Percentiles rank a stretch among this genome's conserved stretches.
These are phyloP conservation scores for Biston betularia DNA, from an alignment of 2,888 invertebrate species.

Conservation along the genomic window DNA sequence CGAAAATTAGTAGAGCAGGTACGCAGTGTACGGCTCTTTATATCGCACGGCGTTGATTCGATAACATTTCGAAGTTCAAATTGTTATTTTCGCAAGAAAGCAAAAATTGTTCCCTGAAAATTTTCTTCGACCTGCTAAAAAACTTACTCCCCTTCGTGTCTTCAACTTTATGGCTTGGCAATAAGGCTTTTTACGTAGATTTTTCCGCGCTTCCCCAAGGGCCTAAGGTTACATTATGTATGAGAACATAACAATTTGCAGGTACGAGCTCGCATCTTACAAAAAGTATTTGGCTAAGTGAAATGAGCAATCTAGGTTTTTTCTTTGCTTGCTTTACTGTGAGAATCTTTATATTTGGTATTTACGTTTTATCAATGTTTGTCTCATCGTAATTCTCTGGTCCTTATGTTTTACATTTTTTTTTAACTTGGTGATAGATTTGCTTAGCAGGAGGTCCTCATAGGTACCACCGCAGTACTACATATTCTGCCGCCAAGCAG, in stretches of 20 bases:
- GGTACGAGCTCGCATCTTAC: slow-evolving; percentile 26
- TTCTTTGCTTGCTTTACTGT: slow-evolving; percentile 13
- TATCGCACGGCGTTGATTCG: slow-evolving; percentile 11
- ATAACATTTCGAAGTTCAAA: slow-evolving; percentile 21
- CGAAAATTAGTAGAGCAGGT: not conserved
- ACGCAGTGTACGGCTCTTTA: slow-evolving; percentile 2
- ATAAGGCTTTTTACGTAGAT: slow-evolving; percentile 3
- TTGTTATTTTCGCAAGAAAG: slow-evolving; percentile 21
- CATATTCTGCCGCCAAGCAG: too few species aligned
- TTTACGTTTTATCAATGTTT: slow-evolving; percentile 1
- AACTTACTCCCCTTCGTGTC: not conserved
- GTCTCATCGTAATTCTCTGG: not conserved
- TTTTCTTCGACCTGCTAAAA: not conserved
- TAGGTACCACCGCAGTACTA: too few species aligned
- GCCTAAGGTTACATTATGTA: slow-evolving; percentile 25
- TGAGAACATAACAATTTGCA: slow-evolving; percentile 32
- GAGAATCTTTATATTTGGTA: not conserved
- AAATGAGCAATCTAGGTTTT: slow-evolving; percentile 29
- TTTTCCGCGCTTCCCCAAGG: slow-evolving; percentile 7
- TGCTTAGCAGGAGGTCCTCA: too few species aligned
- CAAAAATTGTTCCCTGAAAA: slow-evolving; percentile 19
- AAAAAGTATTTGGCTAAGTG: slow-evolving; percentile 35
- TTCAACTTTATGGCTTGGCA: slow-evolving; percentile 8
- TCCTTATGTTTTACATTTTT: too few species aligned
- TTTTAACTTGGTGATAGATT: too few species aligned